Conservation (phyloP, 2,113 vertebrate genomes). For the Nycticebus coucang region DNA sequence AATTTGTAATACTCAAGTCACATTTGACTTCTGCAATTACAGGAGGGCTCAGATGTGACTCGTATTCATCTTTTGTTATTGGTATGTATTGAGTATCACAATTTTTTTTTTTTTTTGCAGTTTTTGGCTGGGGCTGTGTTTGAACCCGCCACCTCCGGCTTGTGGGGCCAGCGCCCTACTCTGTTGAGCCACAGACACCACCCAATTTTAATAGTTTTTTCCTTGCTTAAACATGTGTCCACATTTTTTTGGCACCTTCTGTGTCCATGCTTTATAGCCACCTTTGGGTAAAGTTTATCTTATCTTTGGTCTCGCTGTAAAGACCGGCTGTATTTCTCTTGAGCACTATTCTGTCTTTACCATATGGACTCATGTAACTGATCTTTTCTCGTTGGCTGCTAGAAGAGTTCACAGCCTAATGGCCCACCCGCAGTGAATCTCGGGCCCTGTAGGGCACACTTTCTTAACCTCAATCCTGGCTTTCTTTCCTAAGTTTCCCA, state of each 20-base stretch:
- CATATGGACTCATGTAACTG: background rate
- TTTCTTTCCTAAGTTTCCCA: background rate
- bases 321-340: background rate
- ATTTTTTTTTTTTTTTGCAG: background rate
- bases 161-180: too few species aligned
- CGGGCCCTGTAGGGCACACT: rapidly evolving
- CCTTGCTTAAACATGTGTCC: too few species aligned
- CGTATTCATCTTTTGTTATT: too few species aligned
- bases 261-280: background rate
- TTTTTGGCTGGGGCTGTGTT: too few species aligned
- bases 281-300: background rate
- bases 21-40: too few species aligned
- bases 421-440: background rate
- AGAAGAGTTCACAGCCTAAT: background rate
- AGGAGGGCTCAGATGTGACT: too few species aligned
- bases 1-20: too few species aligned
- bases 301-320: background rate
- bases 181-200: too few species aligned
- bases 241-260: too few species aligned
- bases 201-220: too few species aligned
- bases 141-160: too few species aligned
- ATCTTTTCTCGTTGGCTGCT: background rate
- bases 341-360: background rate
- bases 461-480: background rate
- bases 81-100: too few species aligned